These are phyloP conservation scores for Acholoe squamosa DNA, from an alignment of 2,888 invertebrate genomes.

Conservation along the genomic window DNA sequence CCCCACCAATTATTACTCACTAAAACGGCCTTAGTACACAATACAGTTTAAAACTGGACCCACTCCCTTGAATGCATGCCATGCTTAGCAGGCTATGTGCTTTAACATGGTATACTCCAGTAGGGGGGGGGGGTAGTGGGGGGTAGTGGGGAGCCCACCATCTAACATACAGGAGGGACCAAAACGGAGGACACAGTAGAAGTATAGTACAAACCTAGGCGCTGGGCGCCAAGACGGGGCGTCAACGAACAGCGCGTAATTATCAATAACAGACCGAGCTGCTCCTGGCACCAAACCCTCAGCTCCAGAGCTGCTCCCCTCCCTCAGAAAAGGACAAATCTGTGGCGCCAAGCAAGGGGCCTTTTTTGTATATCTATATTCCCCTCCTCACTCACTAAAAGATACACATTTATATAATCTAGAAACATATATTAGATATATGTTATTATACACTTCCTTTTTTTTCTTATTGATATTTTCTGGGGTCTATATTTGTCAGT, in stretches of 20 bases:
- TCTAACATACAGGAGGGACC: neutral
- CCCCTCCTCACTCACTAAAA: neutral
- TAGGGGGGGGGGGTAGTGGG: neutral
- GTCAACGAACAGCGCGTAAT: neutral
- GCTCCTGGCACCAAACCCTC: neutral
- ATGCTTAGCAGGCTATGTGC: neutral
- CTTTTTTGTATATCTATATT: no score
- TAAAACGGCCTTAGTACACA: neutral
- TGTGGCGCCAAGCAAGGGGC: neutral
- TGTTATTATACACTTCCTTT: constrained; percentile 8
- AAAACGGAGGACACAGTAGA: neutral
- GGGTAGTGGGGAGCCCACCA: no score
- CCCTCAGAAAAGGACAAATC: neutral
- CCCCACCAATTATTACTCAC: neutral
- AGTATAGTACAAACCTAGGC: neutral
- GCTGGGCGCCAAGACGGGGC: neutral
- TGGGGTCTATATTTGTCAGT: no score
- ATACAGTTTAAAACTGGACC: no score
- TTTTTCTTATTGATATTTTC: no score
- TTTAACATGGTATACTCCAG: neutral
- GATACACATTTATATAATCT: neutral
- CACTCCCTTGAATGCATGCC: neutral
- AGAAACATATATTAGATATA: neutral
- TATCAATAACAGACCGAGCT: constrained; percentile 20
- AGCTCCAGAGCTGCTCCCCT: neutral